Conservation (phyloP, 2,888 invertebrate genomes). For the Norana najaformis region DNA sequence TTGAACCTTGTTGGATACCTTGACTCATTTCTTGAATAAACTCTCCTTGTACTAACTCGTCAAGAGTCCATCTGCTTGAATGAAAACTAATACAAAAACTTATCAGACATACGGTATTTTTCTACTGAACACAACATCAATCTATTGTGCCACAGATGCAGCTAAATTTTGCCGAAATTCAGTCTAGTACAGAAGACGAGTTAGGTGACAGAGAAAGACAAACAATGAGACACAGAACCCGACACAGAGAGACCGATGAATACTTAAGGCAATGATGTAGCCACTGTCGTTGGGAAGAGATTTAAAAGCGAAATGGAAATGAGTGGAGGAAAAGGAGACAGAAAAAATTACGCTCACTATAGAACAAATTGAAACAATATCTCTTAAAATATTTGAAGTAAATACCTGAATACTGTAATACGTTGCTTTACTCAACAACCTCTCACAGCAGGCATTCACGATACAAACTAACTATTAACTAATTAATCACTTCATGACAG, state of each 20-base stretch:
- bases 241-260: neutral
- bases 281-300: neutral
- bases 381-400: neutral
- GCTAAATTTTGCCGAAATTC: neutral
- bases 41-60: neutral
- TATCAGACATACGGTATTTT: neutral
- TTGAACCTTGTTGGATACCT: neutral
- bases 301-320: neutral
- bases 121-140: neutral
- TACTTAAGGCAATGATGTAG: neutral
- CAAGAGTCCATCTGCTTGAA: neutral
- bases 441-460: neutral
- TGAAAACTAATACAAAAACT: neutral
- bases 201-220: neutral
- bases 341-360: neutral
- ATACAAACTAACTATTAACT: neutral
- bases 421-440: neutral
- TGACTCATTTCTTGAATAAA: neutral
- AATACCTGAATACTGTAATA: neutral
- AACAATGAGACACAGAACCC: no score
- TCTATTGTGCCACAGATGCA: neutral
- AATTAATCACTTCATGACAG: neutral
- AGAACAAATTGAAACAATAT: neutral
- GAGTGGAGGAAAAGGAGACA: neutral
- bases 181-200: neutral